Evolutionary conservation across 92 coral and sea anemone genomes (phyloP), one percentile per base, ranked within the genome.

Genomic region (Hydrozoanthus gracilis): DNA sequence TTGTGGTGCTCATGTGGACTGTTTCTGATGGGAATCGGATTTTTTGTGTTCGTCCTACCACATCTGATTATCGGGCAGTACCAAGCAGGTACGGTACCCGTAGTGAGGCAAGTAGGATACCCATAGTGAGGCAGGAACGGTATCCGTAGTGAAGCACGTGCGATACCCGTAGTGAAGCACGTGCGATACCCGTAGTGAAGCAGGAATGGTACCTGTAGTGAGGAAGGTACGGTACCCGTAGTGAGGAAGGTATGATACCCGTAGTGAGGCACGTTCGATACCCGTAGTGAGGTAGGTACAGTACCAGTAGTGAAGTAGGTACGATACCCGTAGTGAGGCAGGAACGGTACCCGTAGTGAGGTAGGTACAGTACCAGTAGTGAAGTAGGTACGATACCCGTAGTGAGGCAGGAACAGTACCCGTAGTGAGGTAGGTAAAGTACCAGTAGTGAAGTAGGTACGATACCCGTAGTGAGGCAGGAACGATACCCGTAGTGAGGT

Each of bases 51-150:
- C 18, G 39, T 82, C 4, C 12, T 65, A 88, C 91, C 91, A 18
- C 91, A 88, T 48, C 58, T 88, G 18, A 18, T 88, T 47, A 73
- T 82, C 64, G 91, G 91, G 47, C 79, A 51, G 4, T 88, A 88
- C 49, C 44, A 72, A 47, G 65, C 91, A 82, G 91, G 91, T 88
- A 14, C 68, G 18, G 15, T 62, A 7, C 39, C 39, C 39, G 39
- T 27, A 27, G 39, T 27, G 39, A 2, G 39, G 39, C 2, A 27
- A 2, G 39, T 27, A 27, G 1, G 39, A 27, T 27, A 27, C 39
- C 39, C 39, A 2, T 27, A 27, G 39, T 27, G 39, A 27, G 39
- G 39, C 39, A 27, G 39, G 39, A 0, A 27, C 39, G 39, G 39
- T 27, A 27, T 2, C 39, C 0, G 1, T 27, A 27, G 39, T 27